Percentiles rank a stretch among this genome's conserved stretches.
Evolutionary conservation across 2,888 invertebrate genomes (phyloP).

Genomic region (Amphimallon solstitiale): DNA sequence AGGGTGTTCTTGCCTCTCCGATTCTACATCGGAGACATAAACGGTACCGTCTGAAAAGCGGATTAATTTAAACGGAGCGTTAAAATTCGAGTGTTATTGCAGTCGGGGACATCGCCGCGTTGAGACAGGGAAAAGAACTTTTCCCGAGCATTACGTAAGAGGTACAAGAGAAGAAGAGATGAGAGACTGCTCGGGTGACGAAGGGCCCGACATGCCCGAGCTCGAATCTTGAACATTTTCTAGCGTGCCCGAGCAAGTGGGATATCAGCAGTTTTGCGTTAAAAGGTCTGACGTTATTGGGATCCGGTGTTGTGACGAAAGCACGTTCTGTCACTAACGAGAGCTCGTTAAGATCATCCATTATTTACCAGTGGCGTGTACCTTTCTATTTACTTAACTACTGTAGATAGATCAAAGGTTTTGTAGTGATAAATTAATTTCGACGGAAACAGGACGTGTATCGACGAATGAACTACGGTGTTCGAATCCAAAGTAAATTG

Average conservation of each 20-base stretch:
- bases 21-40: background rate
- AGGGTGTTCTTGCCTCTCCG: no score
- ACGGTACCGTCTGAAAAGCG: constrained; percentile 21
- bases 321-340: constrained; percentile 54
- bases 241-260: background rate
- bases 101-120: background rate
- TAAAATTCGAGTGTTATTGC: constrained; percentile 29
- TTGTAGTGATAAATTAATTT: constrained; percentile 16
- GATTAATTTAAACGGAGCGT: constrained; percentile 32
- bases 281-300: constrained; percentile 43
- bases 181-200: no score
- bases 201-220: no score
- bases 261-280: constrained; percentile 40
- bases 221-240: background rate
- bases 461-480: background rate
- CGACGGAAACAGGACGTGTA: background rate
- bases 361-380: constrained; percentile 48
- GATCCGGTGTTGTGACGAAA: constrained; percentile 52
- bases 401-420: constrained; percentile 18
- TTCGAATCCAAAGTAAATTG: background rate
- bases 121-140: no score
- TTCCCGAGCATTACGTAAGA: no score
- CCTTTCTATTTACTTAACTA: constrained; percentile 20
- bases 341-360: constrained; percentile 54
- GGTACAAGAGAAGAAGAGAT: no score